Conservation (phyloP, 2,888 invertebrate species). For the Polyploca ridens region DNA sequence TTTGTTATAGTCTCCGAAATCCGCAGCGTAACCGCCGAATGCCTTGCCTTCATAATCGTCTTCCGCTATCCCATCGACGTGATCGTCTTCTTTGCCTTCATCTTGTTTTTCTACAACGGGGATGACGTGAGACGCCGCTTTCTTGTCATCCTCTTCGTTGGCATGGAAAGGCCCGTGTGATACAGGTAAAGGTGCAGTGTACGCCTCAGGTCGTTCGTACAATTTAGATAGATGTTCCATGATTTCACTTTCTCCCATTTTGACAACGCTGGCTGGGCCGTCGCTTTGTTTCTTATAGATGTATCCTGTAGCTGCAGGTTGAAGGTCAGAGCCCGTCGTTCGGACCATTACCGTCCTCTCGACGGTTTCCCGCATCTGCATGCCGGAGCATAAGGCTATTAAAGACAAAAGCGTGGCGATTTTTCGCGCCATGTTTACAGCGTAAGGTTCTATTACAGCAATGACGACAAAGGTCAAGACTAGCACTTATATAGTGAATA, state of each 20-base stretch:
- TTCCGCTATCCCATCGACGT: conserved; percentile 60
- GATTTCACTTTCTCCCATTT: conserved; percentile 75
- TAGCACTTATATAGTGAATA: conserved; percentile 76
- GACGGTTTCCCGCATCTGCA: conserved; percentile 79
- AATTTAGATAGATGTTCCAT: conserved; percentile 72
- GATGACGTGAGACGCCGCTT: conserved; percentile 55
- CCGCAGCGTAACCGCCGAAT: conserved; percentile 57
- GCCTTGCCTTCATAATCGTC: conserved; percentile 63
- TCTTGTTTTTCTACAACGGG: conserved; percentile 67
- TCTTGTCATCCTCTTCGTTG: conserved; percentile 56
- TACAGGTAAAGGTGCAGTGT: conserved; percentile 57
- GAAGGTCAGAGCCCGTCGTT: conserved; percentile 84
- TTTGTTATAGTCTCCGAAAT: conserved; percentile 64
- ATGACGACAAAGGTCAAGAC: conserved; percentile 72
- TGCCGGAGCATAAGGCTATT: conserved; percentile 55
- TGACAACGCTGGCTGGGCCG: conserved; percentile 75
- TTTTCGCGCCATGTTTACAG: conserved; percentile 65
- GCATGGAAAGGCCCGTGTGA: conserved; percentile 58
- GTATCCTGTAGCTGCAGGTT: conserved; percentile 85
- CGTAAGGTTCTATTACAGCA: conserved; percentile 57
- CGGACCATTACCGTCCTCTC: conserved; percentile 83
- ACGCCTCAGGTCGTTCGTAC: conserved; percentile 66
- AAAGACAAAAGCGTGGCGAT: conserved; percentile 56
- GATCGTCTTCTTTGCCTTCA: conserved; percentile 50
- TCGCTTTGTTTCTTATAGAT: conserved; percentile 79